phyloP scores from a whole-genome alignment of 2,888 invertebrate genomes.

The Mythimna albipuncta region DNA sequence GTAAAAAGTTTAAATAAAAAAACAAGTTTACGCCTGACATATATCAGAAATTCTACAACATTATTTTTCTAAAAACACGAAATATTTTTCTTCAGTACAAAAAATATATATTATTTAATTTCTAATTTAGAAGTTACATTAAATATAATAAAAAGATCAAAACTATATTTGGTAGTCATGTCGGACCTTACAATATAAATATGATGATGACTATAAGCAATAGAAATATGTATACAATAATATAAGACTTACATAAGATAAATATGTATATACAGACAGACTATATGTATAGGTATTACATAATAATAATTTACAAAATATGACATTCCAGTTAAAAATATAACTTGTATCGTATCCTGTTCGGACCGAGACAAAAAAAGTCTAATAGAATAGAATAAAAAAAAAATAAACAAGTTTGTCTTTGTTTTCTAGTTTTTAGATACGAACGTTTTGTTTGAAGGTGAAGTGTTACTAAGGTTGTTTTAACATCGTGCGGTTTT shows the following conservation, averaged over 20 bases:
- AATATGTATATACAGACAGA: conserved; percentile 22
- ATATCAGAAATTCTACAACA: not conserved
- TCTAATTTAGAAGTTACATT: conserved; percentile 33
- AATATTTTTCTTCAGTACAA: conserved; percentile 35
- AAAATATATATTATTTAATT: conserved; percentile 34
- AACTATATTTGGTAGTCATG: conserved; percentile 33
- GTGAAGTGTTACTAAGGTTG: conserved; percentile 1
- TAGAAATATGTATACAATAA: conserved; percentile 14
- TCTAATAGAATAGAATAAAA: conserved; percentile 15
- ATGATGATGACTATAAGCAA: conserved; percentile 6
- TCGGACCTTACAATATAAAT: conserved; percentile 15
- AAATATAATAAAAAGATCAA: conserved; percentile 25
- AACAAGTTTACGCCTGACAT: conserved; percentile 13
- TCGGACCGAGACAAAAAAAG: conserved; percentile 36
- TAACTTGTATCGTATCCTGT: conserved; percentile 40
- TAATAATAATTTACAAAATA: conserved; percentile 19
- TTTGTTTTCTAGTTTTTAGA: conserved; percentile 18
- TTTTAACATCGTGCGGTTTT: too few species aligned
- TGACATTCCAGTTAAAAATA: conserved; percentile 31
- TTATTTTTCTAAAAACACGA: not conserved
- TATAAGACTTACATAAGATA: conserved; percentile 20
- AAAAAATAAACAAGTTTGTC: conserved; percentile 44
- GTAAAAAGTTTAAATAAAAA: conserved; percentile 8
- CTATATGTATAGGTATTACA: conserved; percentile 7
- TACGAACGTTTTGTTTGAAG: conserved; percentile 18